phyloP scores from a whole-genome alignment of 2,113 vertebrate genomes.

The Centropus unirufus region DNA sequence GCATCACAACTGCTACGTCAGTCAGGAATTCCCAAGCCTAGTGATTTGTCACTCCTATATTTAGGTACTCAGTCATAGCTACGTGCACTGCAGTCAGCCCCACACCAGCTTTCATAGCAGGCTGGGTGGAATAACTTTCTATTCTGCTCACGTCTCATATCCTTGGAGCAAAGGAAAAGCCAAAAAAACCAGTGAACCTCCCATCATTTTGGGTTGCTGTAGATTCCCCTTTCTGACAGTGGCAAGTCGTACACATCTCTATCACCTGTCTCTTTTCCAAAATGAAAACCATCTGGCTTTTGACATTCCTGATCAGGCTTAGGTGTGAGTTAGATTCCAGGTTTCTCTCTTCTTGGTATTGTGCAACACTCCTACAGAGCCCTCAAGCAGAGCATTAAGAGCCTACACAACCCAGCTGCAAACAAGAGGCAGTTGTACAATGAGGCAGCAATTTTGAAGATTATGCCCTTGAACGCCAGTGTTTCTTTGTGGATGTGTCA shows the following conservation, averaged over 20 bases:
- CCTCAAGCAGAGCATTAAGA: conserved; percentile 37
- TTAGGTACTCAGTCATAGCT: conserved; percentile 22
- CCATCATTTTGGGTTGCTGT: background rate
- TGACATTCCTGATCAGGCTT: background rate
- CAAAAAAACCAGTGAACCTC: background rate
- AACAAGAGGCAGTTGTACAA: conserved; percentile 16
- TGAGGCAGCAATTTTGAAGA: conserved; percentile 49
- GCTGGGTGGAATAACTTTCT: background rate
- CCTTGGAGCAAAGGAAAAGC: background rate
- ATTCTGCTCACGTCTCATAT: background rate
- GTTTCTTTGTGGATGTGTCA: conserved; percentile 12
- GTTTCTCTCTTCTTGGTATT: background rate
- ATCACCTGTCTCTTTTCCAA: background rate
- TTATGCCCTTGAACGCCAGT: conserved; percentile 10
- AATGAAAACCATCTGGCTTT: background rate
- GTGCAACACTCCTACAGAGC: background rate
- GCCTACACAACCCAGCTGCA: conserved; percentile 20
- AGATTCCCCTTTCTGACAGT: background rate
- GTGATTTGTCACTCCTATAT: conserved; percentile 13
- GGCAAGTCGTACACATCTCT: background rate
- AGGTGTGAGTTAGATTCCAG: background rate
- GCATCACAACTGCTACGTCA: background rate
- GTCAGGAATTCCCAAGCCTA: conserved; percentile 1
- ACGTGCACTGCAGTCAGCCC: background rate
- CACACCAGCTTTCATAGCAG: background rate